A percentile compares a stretch with the other conserved stretches of the same genome.
Evolutionary conservation across 2,888 invertebrate genomes (phyloP).

Genomic region (Heliconius aoede): DNA sequence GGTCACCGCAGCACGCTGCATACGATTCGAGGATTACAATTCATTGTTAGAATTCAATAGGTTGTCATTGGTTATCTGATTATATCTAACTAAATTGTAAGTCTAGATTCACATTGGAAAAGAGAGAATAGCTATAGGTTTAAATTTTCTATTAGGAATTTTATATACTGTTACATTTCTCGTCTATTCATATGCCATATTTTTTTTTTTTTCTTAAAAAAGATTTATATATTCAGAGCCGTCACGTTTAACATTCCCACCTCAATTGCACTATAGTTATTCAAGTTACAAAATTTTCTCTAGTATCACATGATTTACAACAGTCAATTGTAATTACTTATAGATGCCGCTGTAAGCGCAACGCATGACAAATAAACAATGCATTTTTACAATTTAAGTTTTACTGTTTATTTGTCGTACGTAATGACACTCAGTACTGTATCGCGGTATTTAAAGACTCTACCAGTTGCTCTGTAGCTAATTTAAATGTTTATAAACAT

Average conservation of each 20-base stretch:
- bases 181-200: no score
- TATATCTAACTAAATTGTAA: constrained; percentile 30
- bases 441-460: constrained; percentile 38
- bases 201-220: no score
- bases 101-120: no score
- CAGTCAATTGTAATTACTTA: background rate
- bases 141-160: no score
- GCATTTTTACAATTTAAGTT: constrained; percentile 14
- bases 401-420: constrained; percentile 13
- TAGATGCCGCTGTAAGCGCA: background rate
- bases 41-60: constrained; percentile 48
- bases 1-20: constrained; percentile 60
- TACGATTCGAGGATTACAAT: constrained; percentile 57
- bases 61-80: constrained; percentile 36
- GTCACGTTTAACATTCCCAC: background rate
- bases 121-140: no score
- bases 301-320: constrained; percentile 5
- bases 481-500: constrained; percentile 53
- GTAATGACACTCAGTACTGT: constrained; percentile 23
- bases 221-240: background rate
- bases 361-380: constrained; percentile 7
- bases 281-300: background rate
- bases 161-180: no score
- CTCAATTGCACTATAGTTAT: background rate
- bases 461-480: constrained; percentile 31